Percentiles rank a stretch among this genome's conserved stretches.
These are phyloP conservation scores for Bufotes viridis DNA, from an alignment of 2,797 vertebrate species.

Conservation along the genomic window DNA sequence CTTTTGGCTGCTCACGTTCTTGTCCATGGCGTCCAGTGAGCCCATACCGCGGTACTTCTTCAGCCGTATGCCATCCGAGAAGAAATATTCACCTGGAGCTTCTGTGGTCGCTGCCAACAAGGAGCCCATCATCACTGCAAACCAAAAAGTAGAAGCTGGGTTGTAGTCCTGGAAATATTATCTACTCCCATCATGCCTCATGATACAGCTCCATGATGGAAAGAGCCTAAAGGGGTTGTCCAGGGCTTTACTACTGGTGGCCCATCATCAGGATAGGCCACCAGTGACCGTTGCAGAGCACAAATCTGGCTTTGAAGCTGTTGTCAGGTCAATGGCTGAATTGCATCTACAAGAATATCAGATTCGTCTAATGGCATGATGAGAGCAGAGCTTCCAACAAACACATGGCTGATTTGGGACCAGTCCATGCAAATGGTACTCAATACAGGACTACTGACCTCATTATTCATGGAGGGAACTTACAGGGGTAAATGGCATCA, in stretches of 20 bases:
- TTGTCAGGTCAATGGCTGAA: neutral
- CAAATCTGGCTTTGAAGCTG: neutral
- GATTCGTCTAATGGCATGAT: neutral
- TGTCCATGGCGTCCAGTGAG: conserved; percentile 97
- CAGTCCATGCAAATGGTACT: no score
- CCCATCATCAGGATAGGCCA: no score
- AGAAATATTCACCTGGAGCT: conserved; percentile 97
- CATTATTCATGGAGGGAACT: no score
- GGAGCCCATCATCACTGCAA: conserved; percentile 97
- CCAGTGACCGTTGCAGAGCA: neutral
- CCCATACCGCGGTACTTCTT: conserved; percentile 99
- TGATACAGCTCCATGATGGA: neutral
- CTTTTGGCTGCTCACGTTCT: conserved; percentile 95
- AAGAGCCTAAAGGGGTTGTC: neutral
- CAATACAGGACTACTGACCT: no score
- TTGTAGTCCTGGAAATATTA: neutral
- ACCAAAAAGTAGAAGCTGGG: neutral
- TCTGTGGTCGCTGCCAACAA: conserved; percentile 94
- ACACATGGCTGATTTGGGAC: neutral
- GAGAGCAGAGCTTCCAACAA: neutral
- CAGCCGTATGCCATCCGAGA: conserved; percentile 94
- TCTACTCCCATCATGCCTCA: neutral
- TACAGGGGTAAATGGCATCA: no score
- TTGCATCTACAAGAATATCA: neutral
- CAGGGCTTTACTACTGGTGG: no score